These are phyloP conservation scores for Cryptocheilus praepositus DNA, from an alignment of 2,888 invertebrate genomes.

Conservation along the genomic window DNA sequence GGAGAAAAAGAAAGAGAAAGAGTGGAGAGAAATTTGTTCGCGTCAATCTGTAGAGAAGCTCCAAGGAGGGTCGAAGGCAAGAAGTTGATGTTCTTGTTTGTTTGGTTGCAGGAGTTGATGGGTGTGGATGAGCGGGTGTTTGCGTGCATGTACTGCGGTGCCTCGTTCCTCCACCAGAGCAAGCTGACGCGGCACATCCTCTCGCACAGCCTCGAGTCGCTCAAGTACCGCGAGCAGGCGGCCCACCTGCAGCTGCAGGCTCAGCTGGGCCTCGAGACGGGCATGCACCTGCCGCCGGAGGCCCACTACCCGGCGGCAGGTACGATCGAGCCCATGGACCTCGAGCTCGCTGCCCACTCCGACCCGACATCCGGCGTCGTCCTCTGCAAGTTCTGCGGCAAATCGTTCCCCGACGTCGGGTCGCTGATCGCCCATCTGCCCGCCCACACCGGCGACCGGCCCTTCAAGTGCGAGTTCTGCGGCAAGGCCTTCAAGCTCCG, in stretches of 20 bases:
- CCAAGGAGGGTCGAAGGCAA: conserved; percentile 76
- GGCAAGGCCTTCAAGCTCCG: conserved; percentile 94
- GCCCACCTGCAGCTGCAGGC: conserved; percentile 77
- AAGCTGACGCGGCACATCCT: conserved; percentile 93
- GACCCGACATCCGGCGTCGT: conserved; percentile 86
- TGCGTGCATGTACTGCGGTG: conserved; percentile 93
- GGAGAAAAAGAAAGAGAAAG: conserved; percentile 15
- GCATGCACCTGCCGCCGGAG: conserved; percentile 71
- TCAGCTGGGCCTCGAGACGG: conserved; percentile 72
- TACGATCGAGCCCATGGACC: conserved; percentile 77
- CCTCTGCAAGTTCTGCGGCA: conserved; percentile 94
- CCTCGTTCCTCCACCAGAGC: conserved; percentile 92
- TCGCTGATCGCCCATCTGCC: conserved; percentile 91
- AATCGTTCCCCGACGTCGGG: conserved; percentile 93
- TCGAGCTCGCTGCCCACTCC: conserved; percentile 79
- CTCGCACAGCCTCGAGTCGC: conserved; percentile 90
- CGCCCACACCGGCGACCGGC: conserved; percentile 92
- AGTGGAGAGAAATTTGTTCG: conserved; percentile 1
- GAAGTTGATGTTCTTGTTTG: conserved; percentile 92
- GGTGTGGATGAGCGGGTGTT: conserved; percentile 84
- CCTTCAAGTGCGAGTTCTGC: conserved; percentile 95
- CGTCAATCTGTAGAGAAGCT: conserved; percentile 1
- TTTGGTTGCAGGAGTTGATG: conserved; percentile 94
- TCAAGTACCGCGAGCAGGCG: conserved; percentile 88
- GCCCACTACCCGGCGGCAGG: conserved; percentile 73